These are phyloP conservation scores for Xiphorhynchus erythropygius DNA, from an alignment of 2,797 vertebrate species.

Conservation along the genomic window DNA sequence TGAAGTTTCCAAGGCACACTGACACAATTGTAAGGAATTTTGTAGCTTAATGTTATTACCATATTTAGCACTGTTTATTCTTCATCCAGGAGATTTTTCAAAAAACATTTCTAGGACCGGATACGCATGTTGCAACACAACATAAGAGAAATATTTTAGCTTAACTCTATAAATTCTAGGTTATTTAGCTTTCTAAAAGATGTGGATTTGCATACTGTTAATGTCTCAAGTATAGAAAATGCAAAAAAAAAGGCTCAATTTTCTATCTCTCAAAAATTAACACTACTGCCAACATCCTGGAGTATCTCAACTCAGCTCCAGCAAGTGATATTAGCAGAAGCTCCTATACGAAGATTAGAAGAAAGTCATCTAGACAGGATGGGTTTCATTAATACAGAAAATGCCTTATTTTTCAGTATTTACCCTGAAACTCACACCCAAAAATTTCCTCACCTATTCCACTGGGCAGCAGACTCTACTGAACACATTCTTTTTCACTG, in stretches of 20 bases:
- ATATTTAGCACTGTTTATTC: constrained; percentile 76
- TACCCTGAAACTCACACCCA: neutral
- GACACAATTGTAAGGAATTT: constrained; percentile 70
- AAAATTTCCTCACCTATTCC: neutral
- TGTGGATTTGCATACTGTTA: neutral
- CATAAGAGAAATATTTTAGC: constrained; percentile 57
- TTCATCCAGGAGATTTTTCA: constrained; percentile 59
- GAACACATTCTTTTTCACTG: neutral
- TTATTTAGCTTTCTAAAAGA: neutral
- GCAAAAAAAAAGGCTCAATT: neutral
- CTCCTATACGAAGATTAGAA: neutral
- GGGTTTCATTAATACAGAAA: neutral
- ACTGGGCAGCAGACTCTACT: neutral
- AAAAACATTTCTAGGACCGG: constrained; percentile 42
- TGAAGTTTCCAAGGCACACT: constrained; percentile 63
- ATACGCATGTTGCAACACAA: constrained; percentile 65
- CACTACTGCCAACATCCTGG: neutral
- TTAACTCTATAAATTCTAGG: constrained; percentile 63
- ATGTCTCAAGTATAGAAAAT: neutral
- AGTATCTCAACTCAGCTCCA: neutral
- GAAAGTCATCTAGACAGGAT: neutral
- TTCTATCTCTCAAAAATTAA: neutral
- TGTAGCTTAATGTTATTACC: constrained; percentile 67
- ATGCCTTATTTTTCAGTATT: neutral
- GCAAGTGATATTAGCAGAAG: neutral